Evolutionary conservation across 2,113 vertebrate genomes (phyloP).

Genomic region (Dunckerocampus dactyliophorus): DNA sequence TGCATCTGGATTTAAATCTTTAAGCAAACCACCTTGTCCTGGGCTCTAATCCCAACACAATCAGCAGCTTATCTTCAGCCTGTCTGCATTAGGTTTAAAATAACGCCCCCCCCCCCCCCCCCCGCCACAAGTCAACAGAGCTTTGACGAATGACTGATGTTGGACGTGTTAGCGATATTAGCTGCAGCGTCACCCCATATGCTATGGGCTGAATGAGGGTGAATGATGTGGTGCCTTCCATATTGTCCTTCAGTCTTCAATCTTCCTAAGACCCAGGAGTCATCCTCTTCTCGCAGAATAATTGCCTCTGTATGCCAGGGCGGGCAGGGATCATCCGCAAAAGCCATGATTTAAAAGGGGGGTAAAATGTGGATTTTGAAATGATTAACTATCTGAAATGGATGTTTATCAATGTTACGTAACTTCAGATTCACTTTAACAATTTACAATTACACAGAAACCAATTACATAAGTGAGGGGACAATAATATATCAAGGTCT

Average conservation of each 20-base stretch:
- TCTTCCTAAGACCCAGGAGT: slow-evolving; percentile 26
- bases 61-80: slow-evolving; percentile 42
- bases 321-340: neutral
- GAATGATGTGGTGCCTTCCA: slow-evolving; percentile 24
- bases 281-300: slow-evolving; percentile 25
- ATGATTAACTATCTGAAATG: slow-evolving; percentile 16
- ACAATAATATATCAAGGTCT: neutral
- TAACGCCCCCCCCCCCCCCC: slow-evolving; percentile 3
- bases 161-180: slow-evolving; percentile 25
- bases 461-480: neutral
- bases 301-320: slow-evolving; percentile 17
- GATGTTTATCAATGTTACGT: neutral
- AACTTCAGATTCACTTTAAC: neutral
- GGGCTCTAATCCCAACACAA: slow-evolving; percentile 14
- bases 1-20: slow-evolving; percentile 27
- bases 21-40: slow-evolving; percentile 28
- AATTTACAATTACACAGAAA: slow-evolving; percentile 5
- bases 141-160: slow-evolving; percentile 16
- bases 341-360: slow-evolving; percentile 9
- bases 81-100: slow-evolving; percentile 32
- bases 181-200: slow-evolving; percentile 3
- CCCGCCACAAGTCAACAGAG: slow-evolving; percentile 7
- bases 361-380: slow-evolving; percentile 7
- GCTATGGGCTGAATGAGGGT: slow-evolving; percentile 2
- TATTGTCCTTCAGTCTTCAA: slow-evolving; percentile 41